Evolutionary conservation across 2,113 vertebrate genomes (phyloP), one percentile per base, ranked within the genome.

Genomic region (Vidua chalybeata): DNA sequence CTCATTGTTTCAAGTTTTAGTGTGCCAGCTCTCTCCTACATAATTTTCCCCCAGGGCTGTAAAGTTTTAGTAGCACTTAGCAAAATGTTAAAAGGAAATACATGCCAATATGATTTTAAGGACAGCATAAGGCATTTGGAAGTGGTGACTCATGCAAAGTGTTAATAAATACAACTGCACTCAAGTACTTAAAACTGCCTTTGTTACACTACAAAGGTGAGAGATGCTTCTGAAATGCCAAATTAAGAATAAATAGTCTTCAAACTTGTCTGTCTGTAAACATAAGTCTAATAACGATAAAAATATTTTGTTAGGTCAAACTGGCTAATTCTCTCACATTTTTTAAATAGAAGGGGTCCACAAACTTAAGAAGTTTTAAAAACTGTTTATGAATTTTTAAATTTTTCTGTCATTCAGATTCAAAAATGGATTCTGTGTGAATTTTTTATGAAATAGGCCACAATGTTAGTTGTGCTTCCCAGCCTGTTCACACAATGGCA

Each of bases 121-220:
- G 93, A 96, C 83, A 97, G 81, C 91, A 66, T 91, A 93, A 97
- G 89, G 95, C 96, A 95, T 95, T 97, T 96, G 95, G 91, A 96
- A 97, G 90, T 51, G 72, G 78, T 98, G 97, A 98, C 82, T 98
- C 97, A 97, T 94, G 62, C 55, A n/a, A 75, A 87, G 77, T 96
- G 89, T 92, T 96, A 97, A 96, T 97, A 95, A 95, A 94, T 89
- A 94, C 77, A 96, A 92, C 83, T 91, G 78, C 63, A 67, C 58
- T 94, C 72, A 93, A 82, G 49, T 92, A 59, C 79, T 97, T 85
- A 71, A 85, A 92, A 66, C 76, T 92, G 74, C 35, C 49, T 87
- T 63, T 74, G 66, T 95, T 89, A 49, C 11, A 41, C 58, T 77
- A 27, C 62, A 78, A 37, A 93, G 87, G 87, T 64, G 62, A 96